Conservation (phyloP, 92 coral and sea anemone genomes). For the Heteractis magnifica region DNA sequence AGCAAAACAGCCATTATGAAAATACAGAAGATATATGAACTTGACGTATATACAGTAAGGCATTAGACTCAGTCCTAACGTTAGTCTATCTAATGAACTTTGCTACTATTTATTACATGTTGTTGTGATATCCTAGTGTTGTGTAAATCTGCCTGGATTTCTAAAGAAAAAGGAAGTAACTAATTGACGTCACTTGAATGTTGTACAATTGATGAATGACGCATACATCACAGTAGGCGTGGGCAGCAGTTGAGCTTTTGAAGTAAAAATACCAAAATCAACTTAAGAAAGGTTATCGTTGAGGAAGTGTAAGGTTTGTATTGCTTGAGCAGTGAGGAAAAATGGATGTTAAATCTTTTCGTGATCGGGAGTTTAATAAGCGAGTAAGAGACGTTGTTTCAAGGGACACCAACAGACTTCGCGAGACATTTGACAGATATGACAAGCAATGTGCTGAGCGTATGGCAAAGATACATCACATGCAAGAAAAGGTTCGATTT, state of each 20-base stretch:
- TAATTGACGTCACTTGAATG: neutral
- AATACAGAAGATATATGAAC: too few species aligned
- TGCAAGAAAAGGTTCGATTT: constrained; percentile 77
- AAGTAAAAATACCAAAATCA: neutral
- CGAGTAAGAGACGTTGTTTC: constrained; percentile 75
- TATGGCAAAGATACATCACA: constrained; percentile 70
- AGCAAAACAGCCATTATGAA: too few species aligned
- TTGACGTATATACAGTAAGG: neutral
- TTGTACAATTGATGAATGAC: neutral
- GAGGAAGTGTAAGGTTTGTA: constrained; percentile 1
- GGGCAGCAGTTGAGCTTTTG: constrained; percentile 3
- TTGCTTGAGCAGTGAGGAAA: neutral
- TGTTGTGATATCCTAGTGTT: neutral
- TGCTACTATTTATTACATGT: neutral
- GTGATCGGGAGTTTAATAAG: constrained; percentile 66
- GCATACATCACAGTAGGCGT: neutral
- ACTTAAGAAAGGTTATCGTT: neutral
- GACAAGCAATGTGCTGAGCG: constrained; percentile 73
- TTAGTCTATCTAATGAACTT: neutral
- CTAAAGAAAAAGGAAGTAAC: neutral
- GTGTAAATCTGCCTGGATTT: neutral
- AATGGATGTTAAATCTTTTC: constrained; percentile 30
- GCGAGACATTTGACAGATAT: constrained; percentile 58
- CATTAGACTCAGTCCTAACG: neutral
- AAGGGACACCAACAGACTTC: constrained; percentile 57